phyloP scores from a whole-genome alignment of 1,140 invertebrate species.

The Temnothorax curvispinosus region DNA sequence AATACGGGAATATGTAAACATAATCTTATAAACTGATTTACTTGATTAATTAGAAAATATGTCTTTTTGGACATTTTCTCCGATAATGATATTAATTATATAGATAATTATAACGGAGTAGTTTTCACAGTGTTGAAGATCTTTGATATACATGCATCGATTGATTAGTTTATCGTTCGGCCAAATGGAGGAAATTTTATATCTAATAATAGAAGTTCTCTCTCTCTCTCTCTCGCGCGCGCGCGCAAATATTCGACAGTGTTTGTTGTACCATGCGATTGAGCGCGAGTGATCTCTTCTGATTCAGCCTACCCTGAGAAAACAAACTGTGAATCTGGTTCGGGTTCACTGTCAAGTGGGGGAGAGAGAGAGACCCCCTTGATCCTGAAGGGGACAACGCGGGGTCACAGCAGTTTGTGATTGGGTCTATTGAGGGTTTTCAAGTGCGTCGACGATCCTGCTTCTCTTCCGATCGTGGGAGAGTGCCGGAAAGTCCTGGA shows the following conservation, averaged over 20 bases:
- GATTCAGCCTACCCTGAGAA: constrained; percentile 79
- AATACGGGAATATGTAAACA: not conserved
- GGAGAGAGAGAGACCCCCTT: constrained; percentile 53
- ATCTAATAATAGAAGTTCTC: not conserved
- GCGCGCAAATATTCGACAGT: constrained; percentile 48
- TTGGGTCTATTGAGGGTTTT: constrained; percentile 81
- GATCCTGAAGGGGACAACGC: constrained; percentile 63
- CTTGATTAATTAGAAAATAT: constrained; percentile 2
- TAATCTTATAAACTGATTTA: not conserved
- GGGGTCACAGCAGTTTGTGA: constrained; percentile 68
- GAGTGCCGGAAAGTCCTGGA: constrained; percentile 63
- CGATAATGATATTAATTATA: not conserved
- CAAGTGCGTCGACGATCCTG: constrained; percentile 75
- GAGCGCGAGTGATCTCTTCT: constrained; percentile 80
- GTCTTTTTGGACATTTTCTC: not conserved
- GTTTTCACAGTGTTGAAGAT: not conserved
- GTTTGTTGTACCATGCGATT: constrained; percentile 81
- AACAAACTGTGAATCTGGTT: constrained; percentile 82
- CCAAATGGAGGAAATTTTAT: not conserved
- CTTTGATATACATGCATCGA: not conserved
- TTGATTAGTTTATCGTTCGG: not conserved
- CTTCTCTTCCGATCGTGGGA: constrained; percentile 79
- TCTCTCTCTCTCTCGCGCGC: not conserved
- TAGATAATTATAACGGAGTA: not conserved
- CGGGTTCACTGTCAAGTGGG: constrained; percentile 71